Evolutionary conservation across 64 coral and sea anemone species (phyloP), one percentile per base, ranked within the genome.

Genomic region (Stichodactyla helianthus): DNA sequence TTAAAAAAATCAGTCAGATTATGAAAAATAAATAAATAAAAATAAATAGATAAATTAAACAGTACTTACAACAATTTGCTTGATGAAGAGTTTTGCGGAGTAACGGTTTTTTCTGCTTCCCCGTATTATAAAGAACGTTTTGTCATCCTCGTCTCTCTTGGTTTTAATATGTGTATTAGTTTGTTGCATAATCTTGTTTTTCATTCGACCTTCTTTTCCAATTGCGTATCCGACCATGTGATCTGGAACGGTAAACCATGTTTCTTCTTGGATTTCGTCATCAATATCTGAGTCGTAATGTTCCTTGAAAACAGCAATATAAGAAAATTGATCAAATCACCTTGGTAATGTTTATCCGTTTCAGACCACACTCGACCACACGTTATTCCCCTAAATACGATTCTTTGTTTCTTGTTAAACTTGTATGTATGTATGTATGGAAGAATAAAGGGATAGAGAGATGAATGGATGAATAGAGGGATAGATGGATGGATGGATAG

Each of bases 161-260:
- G 78, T 81, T 54, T 20, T 81, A 17, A 81, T 81, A 17, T 28
- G 54, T 5, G 78, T 81, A 2, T 81, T 52, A 1, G 78, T 81
- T 54, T 81, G 15, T 54, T 81, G 50, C 78, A 81, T 81, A 18
- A 81, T 81, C 19, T 20, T 81, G 51, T 81, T 81, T 81, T 81
- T 81, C 7, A 50, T 81, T 54, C 53, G 35, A 20, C 78, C 78
- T 12, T 13, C 18, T 7, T 28, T 81, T 50, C 78, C 78, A 81
- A 81, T 81, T 19, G 50, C 78, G 18, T 81, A 54, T 8, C 78
- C 52, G 4, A 81, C 20, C 78, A 81, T 52, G 6, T 54, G 6
- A 13, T 81, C n/a, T 19, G 78, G 78, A 81, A 81, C 52, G 15
- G 35, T 52, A 53, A 81, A 52, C 78, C 52, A 54, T 54, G 50